phyloP scores from a whole-genome alignment of 2,797 vertebrate genomes.

The Diceros bicornis region DNA sequence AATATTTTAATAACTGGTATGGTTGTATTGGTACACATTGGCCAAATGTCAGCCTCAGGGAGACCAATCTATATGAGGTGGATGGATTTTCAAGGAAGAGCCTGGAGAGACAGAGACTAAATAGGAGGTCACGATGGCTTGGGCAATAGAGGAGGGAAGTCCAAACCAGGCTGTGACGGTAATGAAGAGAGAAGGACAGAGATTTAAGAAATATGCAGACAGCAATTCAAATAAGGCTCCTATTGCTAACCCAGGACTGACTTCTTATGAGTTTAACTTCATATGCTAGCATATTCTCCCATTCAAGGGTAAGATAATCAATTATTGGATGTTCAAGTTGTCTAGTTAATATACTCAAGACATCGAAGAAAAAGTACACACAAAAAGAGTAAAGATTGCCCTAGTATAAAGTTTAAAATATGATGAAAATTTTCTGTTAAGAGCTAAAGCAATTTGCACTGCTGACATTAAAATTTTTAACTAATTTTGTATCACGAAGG shows the following conservation, averaged over 20 bases:
- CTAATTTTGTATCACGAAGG: neutral
- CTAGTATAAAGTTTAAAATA: neutral
- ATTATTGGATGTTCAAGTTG: neutral
- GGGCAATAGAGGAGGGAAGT: fast-evolving
- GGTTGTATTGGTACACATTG: fast-evolving
- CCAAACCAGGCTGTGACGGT: neutral
- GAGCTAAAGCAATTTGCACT: neutral
- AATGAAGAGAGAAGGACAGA: neutral
- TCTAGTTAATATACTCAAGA: neutral
- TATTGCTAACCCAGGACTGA: neutral
- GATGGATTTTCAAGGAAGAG: neutral
- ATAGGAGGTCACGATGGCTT: neutral
- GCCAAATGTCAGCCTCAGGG: neutral
- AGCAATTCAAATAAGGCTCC: neutral
- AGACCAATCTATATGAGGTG: neutral
- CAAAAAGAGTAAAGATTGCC: neutral
- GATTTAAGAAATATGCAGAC: neutral
- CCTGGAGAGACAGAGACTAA: neutral
- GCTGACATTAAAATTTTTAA: neutral
- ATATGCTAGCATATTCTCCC: neutral
- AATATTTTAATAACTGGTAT: neutral
- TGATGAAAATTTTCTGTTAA: neutral
- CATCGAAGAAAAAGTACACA: neutral
- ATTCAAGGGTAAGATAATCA: neutral
- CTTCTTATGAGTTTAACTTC: neutral